phyloP scores from a whole-genome alignment of 2,888 invertebrate genomes.

The Noctua janthe region DNA sequence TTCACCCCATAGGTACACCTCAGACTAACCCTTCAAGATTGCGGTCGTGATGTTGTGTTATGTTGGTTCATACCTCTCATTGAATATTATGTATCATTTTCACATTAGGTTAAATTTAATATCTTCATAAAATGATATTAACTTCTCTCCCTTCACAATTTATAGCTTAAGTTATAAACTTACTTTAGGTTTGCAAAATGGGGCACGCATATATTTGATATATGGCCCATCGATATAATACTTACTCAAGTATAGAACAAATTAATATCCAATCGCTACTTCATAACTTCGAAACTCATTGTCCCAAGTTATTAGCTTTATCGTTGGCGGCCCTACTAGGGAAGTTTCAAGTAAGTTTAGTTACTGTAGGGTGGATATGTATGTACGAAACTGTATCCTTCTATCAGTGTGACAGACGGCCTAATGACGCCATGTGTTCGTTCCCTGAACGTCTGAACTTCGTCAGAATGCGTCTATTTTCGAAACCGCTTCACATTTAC shows the following conservation, averaged over 20 bases:
- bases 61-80: not conserved
- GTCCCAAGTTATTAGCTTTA: conserved; percentile 55
- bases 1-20: not conserved
- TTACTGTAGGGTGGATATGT: conserved; percentile 55
- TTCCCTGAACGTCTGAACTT: conserved; percentile 60
- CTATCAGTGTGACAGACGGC: conserved; percentile 65
- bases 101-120: conserved; percentile 25
- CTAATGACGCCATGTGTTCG: conserved; percentile 73
- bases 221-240: conserved; percentile 38
- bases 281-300: conserved; percentile 48
- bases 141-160: conserved; percentile 40
- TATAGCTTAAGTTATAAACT: conserved; percentile 54
- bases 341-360: conserved; percentile 52
- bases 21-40: not conserved
- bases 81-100: conserved; percentile 9
- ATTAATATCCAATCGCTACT: conserved; percentile 51
- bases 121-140: conserved; percentile 39
- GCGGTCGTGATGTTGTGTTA: not conserved
- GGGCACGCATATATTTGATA: conserved; percentile 56
- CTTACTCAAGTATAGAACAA: conserved; percentile 35
- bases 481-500: conserved; percentile 71
- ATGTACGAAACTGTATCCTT: conserved; percentile 58
- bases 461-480: conserved; percentile 70
- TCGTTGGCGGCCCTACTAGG: conserved; percentile 44
- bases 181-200: conserved; percentile 44